Conservation (phyloP, 2,888 invertebrate species). For the Limnephilus marmoratus region DNA sequence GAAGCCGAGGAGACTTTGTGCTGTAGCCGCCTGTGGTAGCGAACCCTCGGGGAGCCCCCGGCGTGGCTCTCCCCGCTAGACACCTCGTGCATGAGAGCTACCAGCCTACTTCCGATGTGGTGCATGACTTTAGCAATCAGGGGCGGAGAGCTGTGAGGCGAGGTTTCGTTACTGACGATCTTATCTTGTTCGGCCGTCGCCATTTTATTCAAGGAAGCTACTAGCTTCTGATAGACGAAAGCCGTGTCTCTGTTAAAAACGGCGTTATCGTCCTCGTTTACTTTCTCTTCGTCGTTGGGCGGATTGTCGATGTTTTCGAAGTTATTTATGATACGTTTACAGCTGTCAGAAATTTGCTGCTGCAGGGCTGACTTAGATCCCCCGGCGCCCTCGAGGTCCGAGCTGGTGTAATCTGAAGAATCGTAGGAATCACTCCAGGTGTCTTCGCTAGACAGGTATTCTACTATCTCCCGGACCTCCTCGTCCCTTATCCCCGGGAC, state of each 20-base stretch:
- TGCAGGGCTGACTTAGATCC: conserved; percentile 84
- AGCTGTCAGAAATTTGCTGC: conserved; percentile 92
- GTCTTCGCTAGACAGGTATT: conserved; percentile 94
- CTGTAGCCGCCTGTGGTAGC: conserved; percentile 78
- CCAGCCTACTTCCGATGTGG: conserved; percentile 91
- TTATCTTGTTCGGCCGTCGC: conserved; percentile 75
- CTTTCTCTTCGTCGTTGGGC: conserved; percentile 77
- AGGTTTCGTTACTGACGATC: conserved; percentile 73
- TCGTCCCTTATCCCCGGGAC: conserved; percentile 94
- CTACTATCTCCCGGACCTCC: conserved; percentile 93
- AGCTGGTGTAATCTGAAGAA: conserved; percentile 94
- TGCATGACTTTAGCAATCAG: conserved; percentile 94
- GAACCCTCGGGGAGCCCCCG: conserved; percentile 80
- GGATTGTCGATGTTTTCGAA: conserved; percentile 87
- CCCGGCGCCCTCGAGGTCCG: conserved; percentile 86
- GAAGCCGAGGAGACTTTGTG: conserved; percentile 79
- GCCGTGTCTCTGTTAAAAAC: conserved; percentile 86
- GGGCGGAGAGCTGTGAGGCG: conserved; percentile 86
- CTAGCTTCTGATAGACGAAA: conserved; percentile 91
- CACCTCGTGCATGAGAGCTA: conserved; percentile 94
- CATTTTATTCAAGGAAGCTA: conserved; percentile 89
- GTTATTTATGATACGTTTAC: conserved; percentile 91
- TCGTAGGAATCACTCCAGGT: conserved; percentile 97
- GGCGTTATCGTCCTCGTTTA: conserved; percentile 73
- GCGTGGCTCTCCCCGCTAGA: conserved; percentile 84